phyloP scores from a whole-genome alignment of 2,797 vertebrate genomes.

The Clarias fuscus region DNA sequence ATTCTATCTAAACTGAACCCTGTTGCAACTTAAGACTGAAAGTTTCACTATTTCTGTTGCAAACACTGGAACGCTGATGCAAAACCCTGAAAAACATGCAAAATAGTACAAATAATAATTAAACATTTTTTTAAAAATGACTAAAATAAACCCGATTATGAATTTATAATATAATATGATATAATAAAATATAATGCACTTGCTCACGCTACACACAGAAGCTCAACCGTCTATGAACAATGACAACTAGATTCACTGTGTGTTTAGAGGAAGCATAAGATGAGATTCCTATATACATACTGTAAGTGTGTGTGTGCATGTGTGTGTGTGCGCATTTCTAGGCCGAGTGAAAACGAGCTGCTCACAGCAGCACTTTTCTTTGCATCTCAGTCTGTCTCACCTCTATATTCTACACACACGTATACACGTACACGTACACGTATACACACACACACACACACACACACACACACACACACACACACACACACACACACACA shows the following conservation, averaged over 20 bases:
- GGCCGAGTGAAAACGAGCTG: constrained; percentile 28
- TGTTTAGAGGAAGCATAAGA: background rate
- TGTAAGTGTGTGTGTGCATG: background rate
- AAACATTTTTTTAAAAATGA: background rate
- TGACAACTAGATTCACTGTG: background rate
- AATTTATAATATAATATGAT: too few relatives aligned
- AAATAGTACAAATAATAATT: background rate
- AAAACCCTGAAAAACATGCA: background rate
- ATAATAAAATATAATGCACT: too few relatives aligned
- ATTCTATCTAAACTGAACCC: background rate
- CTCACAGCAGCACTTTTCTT: constrained; percentile 57
- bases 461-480: constrained; percentile 47
- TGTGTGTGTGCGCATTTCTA: constrained; percentile 20
- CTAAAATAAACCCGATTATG: background rate
- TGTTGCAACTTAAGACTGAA: background rate
- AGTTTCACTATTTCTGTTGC: background rate
- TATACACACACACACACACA: constrained; percentile 46
- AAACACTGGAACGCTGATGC: background rate
- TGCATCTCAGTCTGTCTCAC: constrained; percentile 70
- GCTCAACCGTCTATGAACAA: background rate
- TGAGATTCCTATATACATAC: background rate
- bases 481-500: constrained; percentile 47
- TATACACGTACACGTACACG: constrained; percentile 36
- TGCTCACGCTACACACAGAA: background rate
- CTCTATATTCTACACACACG: constrained; percentile 63